Evolutionary conservation across 2,113 vertebrate genomes (phyloP).

Genomic region (Nothocercus julius): DNA sequence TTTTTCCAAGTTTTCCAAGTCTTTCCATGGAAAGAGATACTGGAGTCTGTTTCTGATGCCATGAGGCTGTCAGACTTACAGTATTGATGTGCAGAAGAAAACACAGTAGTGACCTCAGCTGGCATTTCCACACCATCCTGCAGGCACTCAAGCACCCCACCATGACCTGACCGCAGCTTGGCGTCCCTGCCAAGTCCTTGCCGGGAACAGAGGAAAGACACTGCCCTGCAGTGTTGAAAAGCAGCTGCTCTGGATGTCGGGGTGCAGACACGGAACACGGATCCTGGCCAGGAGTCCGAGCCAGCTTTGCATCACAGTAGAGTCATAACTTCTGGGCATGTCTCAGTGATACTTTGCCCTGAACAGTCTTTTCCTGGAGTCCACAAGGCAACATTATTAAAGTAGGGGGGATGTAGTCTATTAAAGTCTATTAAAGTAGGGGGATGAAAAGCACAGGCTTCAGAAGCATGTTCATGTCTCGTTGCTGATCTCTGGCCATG

Average conservation of each 20-base stretch:
- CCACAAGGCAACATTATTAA: too few species aligned
- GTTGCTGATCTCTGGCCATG: neutral
- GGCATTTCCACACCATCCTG: fast-evolving
- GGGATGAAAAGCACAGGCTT: neutral
- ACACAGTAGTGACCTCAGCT: fast-evolving
- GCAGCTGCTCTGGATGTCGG: fast-evolving
- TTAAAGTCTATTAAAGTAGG: neutral
- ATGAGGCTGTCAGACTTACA: neutral
- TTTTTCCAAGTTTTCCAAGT: neutral
- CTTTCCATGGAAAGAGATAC: neutral
- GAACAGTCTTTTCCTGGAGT: neutral
- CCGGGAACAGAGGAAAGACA: fast-evolving
- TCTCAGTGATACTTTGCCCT: neutral
- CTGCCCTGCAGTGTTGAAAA: neutral
- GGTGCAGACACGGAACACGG: fast-evolving
- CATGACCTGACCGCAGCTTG: fast-evolving
- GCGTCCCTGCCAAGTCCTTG: neutral
- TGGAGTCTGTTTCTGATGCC: neutral
- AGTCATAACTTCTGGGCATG: neutral
- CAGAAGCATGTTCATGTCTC: fast-evolving
- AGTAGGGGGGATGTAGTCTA: too few species aligned
- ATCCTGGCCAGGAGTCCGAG: neutral
- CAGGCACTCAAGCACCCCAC: neutral
- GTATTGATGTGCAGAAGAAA: neutral
- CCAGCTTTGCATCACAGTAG: neutral